These are phyloP conservation scores for Potorous gilbertii DNA, from an alignment of 2,797 vertebrate species.

Conservation along the genomic window DNA sequence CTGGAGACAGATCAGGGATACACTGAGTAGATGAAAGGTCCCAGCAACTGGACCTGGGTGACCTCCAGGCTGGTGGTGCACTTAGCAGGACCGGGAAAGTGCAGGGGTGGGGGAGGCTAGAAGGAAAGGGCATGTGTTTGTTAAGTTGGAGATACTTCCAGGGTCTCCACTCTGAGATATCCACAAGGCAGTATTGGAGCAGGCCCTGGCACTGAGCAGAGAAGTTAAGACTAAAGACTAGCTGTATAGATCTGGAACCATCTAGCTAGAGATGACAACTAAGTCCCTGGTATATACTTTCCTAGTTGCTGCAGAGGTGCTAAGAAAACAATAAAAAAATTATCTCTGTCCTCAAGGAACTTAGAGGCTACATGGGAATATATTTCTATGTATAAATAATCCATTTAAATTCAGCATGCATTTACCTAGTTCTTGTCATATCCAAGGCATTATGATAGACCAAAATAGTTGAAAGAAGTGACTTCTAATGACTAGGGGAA, in stretches of 20 bases:
- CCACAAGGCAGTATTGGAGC: background rate
- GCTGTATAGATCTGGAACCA: background rate
- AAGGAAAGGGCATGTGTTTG: background rate
- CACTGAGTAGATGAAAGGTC: no score
- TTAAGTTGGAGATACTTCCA: background rate
- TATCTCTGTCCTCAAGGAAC: background rate
- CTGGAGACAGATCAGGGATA: background rate
- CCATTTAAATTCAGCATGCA: background rate
- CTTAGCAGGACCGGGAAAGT: no score
- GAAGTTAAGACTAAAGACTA: background rate
- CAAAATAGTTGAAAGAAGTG: background rate
- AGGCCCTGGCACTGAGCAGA: background rate
- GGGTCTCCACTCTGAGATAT: background rate
- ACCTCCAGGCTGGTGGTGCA: background rate
- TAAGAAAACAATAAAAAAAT: background rate
- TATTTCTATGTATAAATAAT: background rate
- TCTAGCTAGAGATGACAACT: background rate
- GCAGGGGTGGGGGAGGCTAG: background rate
- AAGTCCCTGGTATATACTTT: background rate
- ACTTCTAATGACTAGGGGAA: background rate
- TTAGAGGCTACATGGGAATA: background rate
- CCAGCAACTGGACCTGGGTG: background rate
- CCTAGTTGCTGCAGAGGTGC: background rate
- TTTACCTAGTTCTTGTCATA: background rate
- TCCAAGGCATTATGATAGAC: background rate